Base-by-base conservation (phyloP, 2,888 invertebrate genomes). In the Napeogenes sylphis region DNA sequence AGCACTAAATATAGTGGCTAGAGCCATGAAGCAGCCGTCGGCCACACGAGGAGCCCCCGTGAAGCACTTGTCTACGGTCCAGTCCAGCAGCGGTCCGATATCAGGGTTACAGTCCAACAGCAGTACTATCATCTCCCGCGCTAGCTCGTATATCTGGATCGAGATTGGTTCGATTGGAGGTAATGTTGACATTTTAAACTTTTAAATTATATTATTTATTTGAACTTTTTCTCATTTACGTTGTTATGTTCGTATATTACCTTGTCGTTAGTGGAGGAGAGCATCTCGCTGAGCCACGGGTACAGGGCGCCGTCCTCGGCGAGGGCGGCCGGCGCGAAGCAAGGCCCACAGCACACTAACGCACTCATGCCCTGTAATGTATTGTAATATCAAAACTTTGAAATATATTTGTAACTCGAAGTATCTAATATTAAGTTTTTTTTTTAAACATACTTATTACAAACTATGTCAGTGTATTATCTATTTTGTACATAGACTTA, bases 41-140 rank as follows among this genome's bases (percentile, higher is more conserved):
- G 99, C 98, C 47, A 99, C 97, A 69, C 96, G 94, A 2, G 95
- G 94, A 6, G 94, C 87, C 5, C 98, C 98, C 0, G 98, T 99
- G 84, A 98, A 99, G 84, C 99, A 99, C 63, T 98, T 94, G 90
- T 99, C 98, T 57, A 99, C 98, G 0, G 98, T 96, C 99, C 99
- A 99, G 86, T 99, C 99, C 55, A 99, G 90, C 59, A 99, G 89
- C 4, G 96, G 93, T 0, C 97, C 96, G 71, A 96, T 95, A 81
- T 98, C 98, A 0, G 98, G 96, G 88, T 98, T 99, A 77, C 97
- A 97, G 84, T 99, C 99, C 70, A 99, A 88, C 55, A 99, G 90
- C 55, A 98, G 91, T 2, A 99, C 96, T 35, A 99, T 96, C 0
- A 98, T 98, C 84, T 99, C 98, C 55, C 98, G 95, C 0, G 96